Percentiles rank a stretch among this genome's conserved stretches.
These are phyloP conservation scores for Noctua comes DNA, from an alignment of 2,888 invertebrate genomes.

Conservation along the genomic window DNA sequence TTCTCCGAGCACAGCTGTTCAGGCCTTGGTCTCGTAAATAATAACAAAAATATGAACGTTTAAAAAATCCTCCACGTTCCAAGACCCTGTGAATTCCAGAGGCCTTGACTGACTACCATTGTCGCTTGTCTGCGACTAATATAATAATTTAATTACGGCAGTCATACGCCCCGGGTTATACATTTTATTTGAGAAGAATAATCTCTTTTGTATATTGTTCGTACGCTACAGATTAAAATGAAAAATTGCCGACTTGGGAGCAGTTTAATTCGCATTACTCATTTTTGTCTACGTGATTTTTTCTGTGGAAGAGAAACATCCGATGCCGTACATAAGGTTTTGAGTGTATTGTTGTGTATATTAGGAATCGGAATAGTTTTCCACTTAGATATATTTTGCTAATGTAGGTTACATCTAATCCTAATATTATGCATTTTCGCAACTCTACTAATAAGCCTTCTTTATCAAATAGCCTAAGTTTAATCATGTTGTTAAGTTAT, in stretches of 20 bases:
- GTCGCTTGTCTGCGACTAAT: conserved; percentile 41
- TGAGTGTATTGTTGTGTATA: background rate
- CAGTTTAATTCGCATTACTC: conserved; percentile 59
- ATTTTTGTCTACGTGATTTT: conserved; percentile 52
- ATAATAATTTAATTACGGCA: conserved; percentile 58
- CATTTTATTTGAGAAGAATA: conserved; percentile 62
- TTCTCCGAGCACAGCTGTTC: conserved; percentile 55
- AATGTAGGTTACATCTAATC: background rate
- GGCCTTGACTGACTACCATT: conserved; percentile 42
- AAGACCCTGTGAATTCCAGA: conserved; percentile 24
- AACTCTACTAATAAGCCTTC: background rate
- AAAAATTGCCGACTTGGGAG: conserved; percentile 58
- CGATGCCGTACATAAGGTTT: background rate
- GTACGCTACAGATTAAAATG: conserved; percentile 60
- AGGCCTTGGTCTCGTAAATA: conserved; percentile 52
- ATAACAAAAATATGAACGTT: conserved; percentile 54
- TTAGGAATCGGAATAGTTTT: background rate
- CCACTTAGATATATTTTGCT: background rate
- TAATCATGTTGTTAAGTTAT: conserved; percentile 6
- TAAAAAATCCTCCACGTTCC: conserved; percentile 36
- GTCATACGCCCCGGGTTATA: conserved; percentile 35
- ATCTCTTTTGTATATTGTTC: conserved; percentile 62
- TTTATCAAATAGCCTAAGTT: background rate
- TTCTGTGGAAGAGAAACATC: conserved; percentile 8
- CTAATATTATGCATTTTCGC: background rate